These are phyloP conservation scores for Diglossa cyanea DNA, from an alignment of 2,797 vertebrate genomes.

Conservation along the genomic window DNA sequence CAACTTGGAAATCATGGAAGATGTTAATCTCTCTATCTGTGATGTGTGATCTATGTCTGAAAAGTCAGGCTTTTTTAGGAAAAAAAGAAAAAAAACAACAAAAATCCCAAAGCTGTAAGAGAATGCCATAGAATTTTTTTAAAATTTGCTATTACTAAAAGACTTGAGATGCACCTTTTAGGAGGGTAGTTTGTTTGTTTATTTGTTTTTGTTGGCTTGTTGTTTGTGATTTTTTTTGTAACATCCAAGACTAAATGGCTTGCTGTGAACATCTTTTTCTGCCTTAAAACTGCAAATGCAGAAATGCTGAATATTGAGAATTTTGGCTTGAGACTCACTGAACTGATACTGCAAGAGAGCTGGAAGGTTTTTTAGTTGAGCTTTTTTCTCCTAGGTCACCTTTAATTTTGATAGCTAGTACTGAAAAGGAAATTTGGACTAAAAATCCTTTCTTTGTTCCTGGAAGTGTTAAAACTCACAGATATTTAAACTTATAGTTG, in stretches of 20 bases:
- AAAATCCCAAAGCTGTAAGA: neutral
- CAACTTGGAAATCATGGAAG: neutral
- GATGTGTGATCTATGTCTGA: neutral
- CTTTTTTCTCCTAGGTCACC: neutral
- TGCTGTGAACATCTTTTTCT: neutral
- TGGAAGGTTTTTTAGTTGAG: neutral
- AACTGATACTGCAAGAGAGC: neutral
- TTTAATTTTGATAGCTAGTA: neutral
- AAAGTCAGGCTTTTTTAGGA: neutral
- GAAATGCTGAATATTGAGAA: neutral
- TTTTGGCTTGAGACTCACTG: neutral
- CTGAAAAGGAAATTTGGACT: neutral
- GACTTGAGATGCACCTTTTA: neutral
- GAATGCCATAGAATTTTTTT: neutral
- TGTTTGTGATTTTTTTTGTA: neutral
- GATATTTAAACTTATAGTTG: neutral
- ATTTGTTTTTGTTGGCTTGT: neutral
- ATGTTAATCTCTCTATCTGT: neutral
- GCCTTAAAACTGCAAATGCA: constrained; percentile 31
- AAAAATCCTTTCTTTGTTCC: neutral
- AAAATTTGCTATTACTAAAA: neutral
- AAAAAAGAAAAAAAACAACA: neutral
- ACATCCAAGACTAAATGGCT: neutral
- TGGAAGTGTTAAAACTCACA: neutral
- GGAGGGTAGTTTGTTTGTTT: neutral